Percentiles rank a stretch among this genome's conserved stretches.
These are phyloP conservation scores for Carollia perspicillata DNA, from an alignment of 2,113 vertebrate genomes.

Conservation along the genomic window DNA sequence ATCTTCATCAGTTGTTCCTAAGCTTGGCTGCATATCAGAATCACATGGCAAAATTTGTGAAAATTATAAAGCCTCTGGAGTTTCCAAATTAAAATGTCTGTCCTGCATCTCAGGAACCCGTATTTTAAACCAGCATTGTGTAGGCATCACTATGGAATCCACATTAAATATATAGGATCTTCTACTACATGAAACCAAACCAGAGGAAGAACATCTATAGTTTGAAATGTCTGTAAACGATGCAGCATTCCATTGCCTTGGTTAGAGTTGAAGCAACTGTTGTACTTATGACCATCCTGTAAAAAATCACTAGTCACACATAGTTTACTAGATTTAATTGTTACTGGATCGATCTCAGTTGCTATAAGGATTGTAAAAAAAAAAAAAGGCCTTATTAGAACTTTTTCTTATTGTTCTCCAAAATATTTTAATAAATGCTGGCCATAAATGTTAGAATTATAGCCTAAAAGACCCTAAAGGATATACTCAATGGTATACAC, in stretches of 20 bases:
- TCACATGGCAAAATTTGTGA: background rate
- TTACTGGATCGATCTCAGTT: background rate
- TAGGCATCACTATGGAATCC: background rate
- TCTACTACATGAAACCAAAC: background rate
- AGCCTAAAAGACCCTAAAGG: background rate
- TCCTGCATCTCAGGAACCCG: background rate
- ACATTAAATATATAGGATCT: background rate
- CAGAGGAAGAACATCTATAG: background rate
- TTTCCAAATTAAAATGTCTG: background rate
- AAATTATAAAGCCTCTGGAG: background rate
- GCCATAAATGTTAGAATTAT: background rate
- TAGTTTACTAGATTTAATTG: background rate
- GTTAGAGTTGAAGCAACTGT: background rate
- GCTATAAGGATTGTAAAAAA: background rate
- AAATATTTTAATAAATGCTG: background rate
- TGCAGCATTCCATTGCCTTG: accelerated
- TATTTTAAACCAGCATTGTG: background rate
- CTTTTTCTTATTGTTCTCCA: background rate
- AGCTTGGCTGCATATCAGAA: background rate
- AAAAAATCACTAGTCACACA: background rate
- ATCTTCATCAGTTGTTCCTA: background rate
- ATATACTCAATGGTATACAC: background rate
- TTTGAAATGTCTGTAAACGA: background rate
- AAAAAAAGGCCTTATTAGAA: background rate
- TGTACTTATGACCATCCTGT: background rate